Base-by-base conservation (phyloP, 1,140 invertebrate species). In the Panagrolaimus sp. region DNA sequence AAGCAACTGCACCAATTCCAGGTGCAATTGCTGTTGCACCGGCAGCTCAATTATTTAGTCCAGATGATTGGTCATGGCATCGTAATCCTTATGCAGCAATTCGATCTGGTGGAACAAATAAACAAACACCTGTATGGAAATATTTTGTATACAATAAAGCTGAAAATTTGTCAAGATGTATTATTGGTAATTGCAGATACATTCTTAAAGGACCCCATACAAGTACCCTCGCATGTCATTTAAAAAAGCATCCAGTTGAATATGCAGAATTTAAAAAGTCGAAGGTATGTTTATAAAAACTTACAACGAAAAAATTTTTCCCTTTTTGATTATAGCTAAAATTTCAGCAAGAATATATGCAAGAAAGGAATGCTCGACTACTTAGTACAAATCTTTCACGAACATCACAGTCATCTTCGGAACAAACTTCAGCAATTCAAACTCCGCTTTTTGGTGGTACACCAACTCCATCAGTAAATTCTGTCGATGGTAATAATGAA, bases 41-140 rank as follows among this genome's bases (percentile, higher is more conserved):
- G 24, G 81, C 79, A 8, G 79, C 79, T 0, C 72, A 77, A 47
- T 69, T 81, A 6, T 81, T 81, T 45, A 63, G 67, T 14, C 67
- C 79, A 55, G 73, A 83, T 66, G 79, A 81, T 65, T 81, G 80
- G 80, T 69, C 64, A 17, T 81, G 80, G 80, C 80, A 81, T 44
- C 69, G 80, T 10, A 81, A 81, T 65, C 80, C 80, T 32, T 80
- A 80, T 14, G 80, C 80, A 26, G 72, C 80, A 4, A 83, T 81
- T 63, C 70, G 80, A 38, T 82, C 79, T 38, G 80, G 80, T 10
- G 80, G 80, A 15, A 81, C 80, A 5, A 81, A 81, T 55, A 81
- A 81, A 65, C 80, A 81, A 47, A 81, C 80, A 7, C 80, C 80
- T 7, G 80, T 81, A 1, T 81, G 80, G 80, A 81, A 81, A 63